Conservation (phyloP, 2,888 invertebrate genomes). For the Augiades crinisus region DNA sequence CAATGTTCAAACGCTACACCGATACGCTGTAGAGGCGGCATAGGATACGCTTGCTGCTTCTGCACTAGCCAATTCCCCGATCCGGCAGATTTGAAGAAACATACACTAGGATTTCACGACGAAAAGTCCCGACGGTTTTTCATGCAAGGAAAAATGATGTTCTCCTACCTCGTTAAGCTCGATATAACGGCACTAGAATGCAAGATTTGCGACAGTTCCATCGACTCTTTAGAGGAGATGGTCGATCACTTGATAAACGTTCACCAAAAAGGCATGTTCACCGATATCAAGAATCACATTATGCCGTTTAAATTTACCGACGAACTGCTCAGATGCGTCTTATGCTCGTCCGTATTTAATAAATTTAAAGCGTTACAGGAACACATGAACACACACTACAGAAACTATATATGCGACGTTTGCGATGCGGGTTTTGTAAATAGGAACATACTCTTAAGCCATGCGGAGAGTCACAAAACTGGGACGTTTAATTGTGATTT, state of each 20-base stretch:
- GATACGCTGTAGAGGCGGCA: conserved; percentile 38
- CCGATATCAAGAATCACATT: conserved; percentile 46
- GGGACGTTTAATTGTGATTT: conserved; percentile 37
- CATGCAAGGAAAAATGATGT: conserved; percentile 36
- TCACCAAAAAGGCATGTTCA: conserved; percentile 43
- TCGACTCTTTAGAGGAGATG: conserved; percentile 40
- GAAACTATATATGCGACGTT: conserved; percentile 51
- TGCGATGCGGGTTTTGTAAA: conserved; percentile 51
- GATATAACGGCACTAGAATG: conserved; percentile 55
- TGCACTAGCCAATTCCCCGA: conserved; percentile 40
- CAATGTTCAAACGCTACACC: conserved; percentile 49
- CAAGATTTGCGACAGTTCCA: conserved; percentile 38
- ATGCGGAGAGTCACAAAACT: conserved; percentile 34
- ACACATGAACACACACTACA: conserved; percentile 58
- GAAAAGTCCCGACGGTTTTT: conserved; percentile 37
- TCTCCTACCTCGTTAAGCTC: conserved; percentile 44
- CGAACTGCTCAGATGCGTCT: conserved; percentile 41
- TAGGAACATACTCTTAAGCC: conserved; percentile 30
- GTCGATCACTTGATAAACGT: conserved; percentile 41
- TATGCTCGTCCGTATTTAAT: conserved; percentile 38
- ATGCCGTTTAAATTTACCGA: conserved; percentile 50
- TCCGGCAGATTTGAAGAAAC: conserved; percentile 46
- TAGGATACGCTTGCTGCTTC: conserved; percentile 45
- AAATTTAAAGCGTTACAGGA: conserved; percentile 42
- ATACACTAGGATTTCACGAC: conserved; percentile 43